phyloP scores from a whole-genome alignment of 1,140 invertebrate species.

The Drosophila ficusphila region DNA sequence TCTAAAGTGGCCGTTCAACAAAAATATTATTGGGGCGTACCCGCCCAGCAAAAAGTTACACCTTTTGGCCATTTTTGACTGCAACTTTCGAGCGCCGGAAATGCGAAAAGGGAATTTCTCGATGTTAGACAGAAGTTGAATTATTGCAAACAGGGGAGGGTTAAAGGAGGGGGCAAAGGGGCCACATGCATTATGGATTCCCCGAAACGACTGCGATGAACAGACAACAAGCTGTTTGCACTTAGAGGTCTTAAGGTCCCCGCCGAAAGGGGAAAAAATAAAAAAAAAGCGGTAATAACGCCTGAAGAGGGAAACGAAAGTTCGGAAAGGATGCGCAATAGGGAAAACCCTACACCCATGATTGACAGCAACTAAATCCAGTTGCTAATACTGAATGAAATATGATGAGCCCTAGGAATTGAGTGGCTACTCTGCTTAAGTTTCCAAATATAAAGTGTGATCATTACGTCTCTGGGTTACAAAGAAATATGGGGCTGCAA shows the following conservation, averaged over 20 bases:
- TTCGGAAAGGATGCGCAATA: no score
- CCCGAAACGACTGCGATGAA: conserved; percentile 25
- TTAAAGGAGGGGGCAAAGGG: not conserved
- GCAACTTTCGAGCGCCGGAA: conserved; percentile 14
- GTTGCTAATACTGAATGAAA: conserved; percentile 39
- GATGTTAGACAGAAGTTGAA: conserved; percentile 40
- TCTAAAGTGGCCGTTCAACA: conserved; percentile 31
- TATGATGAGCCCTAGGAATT: conserved; percentile 15
- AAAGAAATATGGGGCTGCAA: not conserved
- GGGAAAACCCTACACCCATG: conserved; percentile 15
- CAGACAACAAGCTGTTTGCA: conserved; percentile 51
- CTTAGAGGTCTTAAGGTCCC: conserved; percentile 37
- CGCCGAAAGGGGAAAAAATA: not conserved
- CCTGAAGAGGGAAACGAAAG: no score
- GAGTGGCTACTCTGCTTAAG: not conserved
- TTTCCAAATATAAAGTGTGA: conserved; percentile 10
- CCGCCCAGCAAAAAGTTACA: conserved; percentile 15
- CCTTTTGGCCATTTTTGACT: conserved; percentile 23
- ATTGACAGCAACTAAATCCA: conserved; percentile 39
- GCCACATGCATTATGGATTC: conserved; percentile 25
- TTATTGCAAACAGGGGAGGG: conserved; percentile 22
- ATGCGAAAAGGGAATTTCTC: conserved; percentile 14
- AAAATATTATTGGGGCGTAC: conserved; percentile 40
- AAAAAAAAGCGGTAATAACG: no score
- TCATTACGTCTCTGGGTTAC: not conserved